phyloP scores from a whole-genome alignment of 2,797 vertebrate genomes.

The Labeo calbasu region DNA sequence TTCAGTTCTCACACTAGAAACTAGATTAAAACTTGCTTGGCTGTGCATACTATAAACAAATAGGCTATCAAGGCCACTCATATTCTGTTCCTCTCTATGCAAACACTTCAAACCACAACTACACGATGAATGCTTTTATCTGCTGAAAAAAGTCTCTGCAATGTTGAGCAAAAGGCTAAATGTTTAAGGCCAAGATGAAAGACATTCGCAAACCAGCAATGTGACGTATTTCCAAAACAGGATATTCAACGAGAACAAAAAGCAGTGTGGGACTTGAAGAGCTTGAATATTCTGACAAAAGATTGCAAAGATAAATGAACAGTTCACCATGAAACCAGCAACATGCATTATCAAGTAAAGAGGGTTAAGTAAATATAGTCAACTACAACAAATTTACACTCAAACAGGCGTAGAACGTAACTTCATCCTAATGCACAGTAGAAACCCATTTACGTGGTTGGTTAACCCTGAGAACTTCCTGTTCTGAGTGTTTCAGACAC shows the following conservation, averaged over 20 bases:
- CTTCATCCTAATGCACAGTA: background rate
- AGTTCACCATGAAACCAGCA: background rate
- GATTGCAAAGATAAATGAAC: background rate
- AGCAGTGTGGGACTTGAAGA: background rate
- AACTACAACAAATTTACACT: background rate
- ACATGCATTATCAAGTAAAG: background rate
- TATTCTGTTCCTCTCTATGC: slow-evolving; percentile 6
- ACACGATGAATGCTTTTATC: background rate
- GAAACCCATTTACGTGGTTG: slow-evolving; percentile 6
- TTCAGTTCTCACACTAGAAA: background rate
- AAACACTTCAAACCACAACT: slow-evolving; percentile 11
- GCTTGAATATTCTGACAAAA: background rate
- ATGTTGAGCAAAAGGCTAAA: background rate
- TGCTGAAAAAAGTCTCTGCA: background rate
- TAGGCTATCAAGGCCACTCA: background rate
- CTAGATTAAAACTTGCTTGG: slow-evolving; percentile 19
- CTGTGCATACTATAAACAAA: slow-evolving; percentile 38
- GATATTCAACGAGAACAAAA: background rate
- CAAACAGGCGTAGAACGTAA: background rate
- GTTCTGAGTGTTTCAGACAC: slow-evolving; percentile 54
- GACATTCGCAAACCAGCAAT: no score
- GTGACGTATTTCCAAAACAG: background rate
- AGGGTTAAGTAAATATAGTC: background rate
- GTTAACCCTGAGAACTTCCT: slow-evolving; percentile 64
- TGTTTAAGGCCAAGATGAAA: slow-evolving; percentile 7